A percentile compares a stretch with the other conserved stretches of the same genome.
Conservation (phyloP, 1,140 invertebrate species). For the Latrodectus geometricus region DNA sequence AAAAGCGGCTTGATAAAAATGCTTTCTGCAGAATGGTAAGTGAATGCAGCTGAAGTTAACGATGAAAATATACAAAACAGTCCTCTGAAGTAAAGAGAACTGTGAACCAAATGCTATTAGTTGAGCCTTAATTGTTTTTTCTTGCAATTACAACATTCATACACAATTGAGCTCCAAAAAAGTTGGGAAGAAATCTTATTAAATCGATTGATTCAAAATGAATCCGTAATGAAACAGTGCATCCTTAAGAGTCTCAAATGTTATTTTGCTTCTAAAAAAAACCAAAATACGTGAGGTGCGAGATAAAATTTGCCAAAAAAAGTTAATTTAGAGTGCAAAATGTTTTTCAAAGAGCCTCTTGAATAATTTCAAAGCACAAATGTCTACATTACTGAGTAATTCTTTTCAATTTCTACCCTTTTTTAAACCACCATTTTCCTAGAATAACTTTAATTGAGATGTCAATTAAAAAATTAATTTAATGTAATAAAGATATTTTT, state of each 20-base stretch:
- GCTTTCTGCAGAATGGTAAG: conserved; percentile 14
- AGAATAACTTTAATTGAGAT: too few relatives aligned
- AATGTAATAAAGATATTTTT: too few relatives aligned
- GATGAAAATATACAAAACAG: conserved; percentile 62
- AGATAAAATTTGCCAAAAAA: conserved; percentile 31
- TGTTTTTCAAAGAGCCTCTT: conserved; percentile 36
- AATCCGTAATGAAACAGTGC: conserved; percentile 48
- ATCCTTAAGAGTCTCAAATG: conserved; percentile 28
- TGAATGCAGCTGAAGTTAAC: conserved; percentile 60
- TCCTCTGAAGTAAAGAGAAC: conserved; percentile 30
- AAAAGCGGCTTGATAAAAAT: neutral
- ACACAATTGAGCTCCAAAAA: conserved; percentile 29
- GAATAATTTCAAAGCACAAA: neutral
- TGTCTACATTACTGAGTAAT: too few relatives aligned
- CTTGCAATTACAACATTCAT: conserved; percentile 58
- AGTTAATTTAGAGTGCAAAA: conserved; percentile 49
- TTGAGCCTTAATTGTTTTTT: conserved; percentile 51
- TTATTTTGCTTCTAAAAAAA: conserved; percentile 6
- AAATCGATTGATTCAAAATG: conserved; percentile 59
- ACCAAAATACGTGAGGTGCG: conserved; percentile 48
- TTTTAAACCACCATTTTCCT: too few relatives aligned
- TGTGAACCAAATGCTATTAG: conserved; percentile 55
- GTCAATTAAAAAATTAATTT: too few relatives aligned
- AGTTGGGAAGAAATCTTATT: conserved; percentile 48
- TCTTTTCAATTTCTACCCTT: too few relatives aligned